Evolutionary conservation across 2,113 vertebrate genomes (phyloP).

Genomic region (Brachionichthys hirsutus): DNA sequence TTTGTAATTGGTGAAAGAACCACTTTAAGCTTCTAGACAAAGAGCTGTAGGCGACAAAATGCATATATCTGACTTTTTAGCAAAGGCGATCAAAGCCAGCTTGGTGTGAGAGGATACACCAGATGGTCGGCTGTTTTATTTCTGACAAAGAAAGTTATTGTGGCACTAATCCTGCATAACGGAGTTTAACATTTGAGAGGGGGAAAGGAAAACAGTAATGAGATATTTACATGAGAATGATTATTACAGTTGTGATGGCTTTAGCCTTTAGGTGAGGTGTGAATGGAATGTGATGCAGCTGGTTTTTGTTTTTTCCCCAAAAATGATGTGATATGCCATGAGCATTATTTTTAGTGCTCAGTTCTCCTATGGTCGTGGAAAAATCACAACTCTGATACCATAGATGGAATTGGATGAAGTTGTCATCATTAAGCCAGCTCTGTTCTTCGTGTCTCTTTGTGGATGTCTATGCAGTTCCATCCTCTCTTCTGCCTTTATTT

Average conservation of each 20-base stretch:
- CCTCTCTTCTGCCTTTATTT: slow-evolving; percentile 32
- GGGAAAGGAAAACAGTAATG: neutral
- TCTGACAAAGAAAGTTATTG: neutral
- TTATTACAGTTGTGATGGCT: too few relatives aligned
- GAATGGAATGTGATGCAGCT: too few relatives aligned
- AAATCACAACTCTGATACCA: neutral
- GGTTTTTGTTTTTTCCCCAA: too few relatives aligned
- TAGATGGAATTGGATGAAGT: neutral
- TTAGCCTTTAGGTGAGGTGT: too few relatives aligned
- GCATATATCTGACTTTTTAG: neutral
- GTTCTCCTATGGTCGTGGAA: neutral
- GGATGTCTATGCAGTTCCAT: slow-evolving; percentile 12
- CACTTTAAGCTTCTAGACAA: neutral
- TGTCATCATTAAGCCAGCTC: slow-evolving; percentile 1
- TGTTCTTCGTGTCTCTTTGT: slow-evolving; percentile 7
- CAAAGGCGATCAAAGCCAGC: too few relatives aligned
- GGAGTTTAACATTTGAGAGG: neutral
- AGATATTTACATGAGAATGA: too few relatives aligned
- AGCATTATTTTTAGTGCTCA: too few relatives aligned
- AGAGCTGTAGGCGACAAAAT: neutral
- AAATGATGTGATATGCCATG: too few relatives aligned
- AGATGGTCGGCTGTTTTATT: neutral
- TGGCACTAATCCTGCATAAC: neutral
- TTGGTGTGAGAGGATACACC: neutral
- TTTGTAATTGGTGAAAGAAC: neutral